Evolutionary conservation across 2,888 invertebrate genomes (phyloP), one percentile per base, ranked within the genome.

Genomic region (Laothoe populi): DNA sequence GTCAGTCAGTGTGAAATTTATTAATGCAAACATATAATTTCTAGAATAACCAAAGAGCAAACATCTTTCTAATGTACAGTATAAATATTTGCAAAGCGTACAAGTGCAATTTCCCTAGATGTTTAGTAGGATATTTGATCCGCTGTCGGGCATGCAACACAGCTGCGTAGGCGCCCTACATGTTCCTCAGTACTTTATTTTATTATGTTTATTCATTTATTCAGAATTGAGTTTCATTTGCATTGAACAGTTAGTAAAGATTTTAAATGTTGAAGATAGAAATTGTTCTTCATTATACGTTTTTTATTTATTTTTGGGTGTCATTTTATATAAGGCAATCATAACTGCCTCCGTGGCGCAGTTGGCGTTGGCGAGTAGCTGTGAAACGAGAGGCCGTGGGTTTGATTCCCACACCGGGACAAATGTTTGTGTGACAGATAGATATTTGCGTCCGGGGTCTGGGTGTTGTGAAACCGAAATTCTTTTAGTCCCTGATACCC

Each of bases 101-200:
- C 66, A 69, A 69, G 63, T 66, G 64, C 66, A 67, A 72, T 74
- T 70, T 72, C 74, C 67, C 66, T 65, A 63, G 63, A 63, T 64
- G 63, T 73, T 62, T 72, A 68, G 72, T 74, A 70, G 72, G 77
- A 73, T 72, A 78, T 74, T 75, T 74, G 79, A 81, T 79, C 66
- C 68, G 66, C 60, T 62, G 62, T 65, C 44, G 57, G 63, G 58
- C 62, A 46, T 35, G 42, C 59, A 60, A 69, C 72, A 69, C 61
- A 66, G 59, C 24, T 26, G 45, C 4, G 40, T 65, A 70, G 69
- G 69, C 68, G 70, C 16, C 19, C 5, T 65, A 69, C 49, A 26
- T 44, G 44, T 44, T 23, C 16, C 26, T 3, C 13, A 24, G 42
- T 13, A 26, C 26, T 53, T 53, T 44, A 38, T 38, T n/a, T n/a